phyloP scores from a whole-genome alignment of 2,113 vertebrate genomes.

The Oenanthe oenanthe region DNA sequence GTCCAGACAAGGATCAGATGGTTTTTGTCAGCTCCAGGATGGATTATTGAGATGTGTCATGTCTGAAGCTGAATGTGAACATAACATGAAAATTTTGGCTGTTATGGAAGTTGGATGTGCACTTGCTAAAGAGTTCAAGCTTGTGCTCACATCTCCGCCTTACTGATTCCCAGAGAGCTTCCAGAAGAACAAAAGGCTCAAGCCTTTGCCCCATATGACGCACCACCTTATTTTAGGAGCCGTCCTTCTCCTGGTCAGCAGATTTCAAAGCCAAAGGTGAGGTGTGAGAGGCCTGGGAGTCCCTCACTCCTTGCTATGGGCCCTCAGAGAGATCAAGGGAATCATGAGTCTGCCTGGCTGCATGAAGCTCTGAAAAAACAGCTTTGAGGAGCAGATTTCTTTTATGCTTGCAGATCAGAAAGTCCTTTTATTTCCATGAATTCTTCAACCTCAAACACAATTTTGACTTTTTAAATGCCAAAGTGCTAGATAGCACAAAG shows the following conservation, averaged over 20 bases:
- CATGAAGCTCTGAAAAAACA: background rate
- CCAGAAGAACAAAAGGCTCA: background rate
- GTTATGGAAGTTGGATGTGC: background rate
- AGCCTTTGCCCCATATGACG: background rate
- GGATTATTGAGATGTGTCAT: conserved; percentile 25
- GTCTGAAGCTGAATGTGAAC: background rate
- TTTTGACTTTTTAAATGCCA: background rate
- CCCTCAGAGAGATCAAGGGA: background rate
- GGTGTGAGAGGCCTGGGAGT: background rate
- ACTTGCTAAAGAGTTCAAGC: background rate
- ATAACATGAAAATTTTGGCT: background rate
- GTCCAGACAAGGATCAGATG: conserved; percentile 34
- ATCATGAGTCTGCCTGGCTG: background rate
- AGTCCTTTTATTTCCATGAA: background rate
- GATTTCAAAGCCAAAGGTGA: background rate
- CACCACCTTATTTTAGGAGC: background rate
- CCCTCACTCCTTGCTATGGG: background rate
- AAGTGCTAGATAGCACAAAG: background rate
- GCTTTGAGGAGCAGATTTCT: background rate
- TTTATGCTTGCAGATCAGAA: background rate
- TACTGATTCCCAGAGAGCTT: background rate
- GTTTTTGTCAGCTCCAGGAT: conserved; percentile 14
- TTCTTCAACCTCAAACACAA: background rate
- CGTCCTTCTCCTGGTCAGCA: background rate
- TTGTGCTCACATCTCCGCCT: background rate